phyloP scores from a whole-genome alignment of 2,888 invertebrate genomes.

The Eueremaeus valkanovi region DNA sequence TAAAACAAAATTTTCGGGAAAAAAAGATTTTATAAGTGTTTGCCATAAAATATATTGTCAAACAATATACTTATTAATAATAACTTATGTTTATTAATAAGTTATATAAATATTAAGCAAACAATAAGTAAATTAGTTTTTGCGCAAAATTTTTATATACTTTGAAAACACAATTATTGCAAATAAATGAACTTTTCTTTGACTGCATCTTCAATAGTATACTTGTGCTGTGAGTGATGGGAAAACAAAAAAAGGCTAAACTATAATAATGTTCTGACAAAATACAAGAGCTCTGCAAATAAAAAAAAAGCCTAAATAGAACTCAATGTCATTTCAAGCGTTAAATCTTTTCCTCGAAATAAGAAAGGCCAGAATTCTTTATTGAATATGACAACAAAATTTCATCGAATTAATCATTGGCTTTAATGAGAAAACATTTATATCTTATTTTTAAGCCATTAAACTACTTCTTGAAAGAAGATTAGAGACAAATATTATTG shows the following conservation, averaged over 20 bases:
- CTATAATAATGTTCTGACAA: slow-evolving; percentile 21
- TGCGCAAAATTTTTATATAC: not conserved
- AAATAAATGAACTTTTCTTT: not conserved
- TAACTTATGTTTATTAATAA: too few relatives aligned
- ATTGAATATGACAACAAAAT: slow-evolving; percentile 12
- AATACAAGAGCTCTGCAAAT: slow-evolving; percentile 32
- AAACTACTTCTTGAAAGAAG: not conserved
- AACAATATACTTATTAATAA: too few relatives aligned
- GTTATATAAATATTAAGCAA: not conserved
- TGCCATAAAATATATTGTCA: too few relatives aligned
- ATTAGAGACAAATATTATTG: too few relatives aligned
- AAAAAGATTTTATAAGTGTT: too few relatives aligned
- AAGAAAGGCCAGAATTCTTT: slow-evolving; percentile 1
- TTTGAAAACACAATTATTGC: not conserved
- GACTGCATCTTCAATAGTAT: not conserved
- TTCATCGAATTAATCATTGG: not conserved
- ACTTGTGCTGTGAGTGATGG: not conserved
- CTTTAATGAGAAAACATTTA: not conserved
- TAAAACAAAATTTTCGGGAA: too few relatives aligned
- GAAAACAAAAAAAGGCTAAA: not conserved
- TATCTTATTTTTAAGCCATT: not conserved
- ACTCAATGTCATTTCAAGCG: slow-evolving; percentile 7
- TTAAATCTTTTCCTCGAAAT: not conserved
- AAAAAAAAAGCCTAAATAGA: slow-evolving; percentile 9
- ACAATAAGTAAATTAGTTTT: not conserved